Base-by-base conservation (phyloP, 2,797 vertebrate species). In the Sebastes variabilis region DNA sequence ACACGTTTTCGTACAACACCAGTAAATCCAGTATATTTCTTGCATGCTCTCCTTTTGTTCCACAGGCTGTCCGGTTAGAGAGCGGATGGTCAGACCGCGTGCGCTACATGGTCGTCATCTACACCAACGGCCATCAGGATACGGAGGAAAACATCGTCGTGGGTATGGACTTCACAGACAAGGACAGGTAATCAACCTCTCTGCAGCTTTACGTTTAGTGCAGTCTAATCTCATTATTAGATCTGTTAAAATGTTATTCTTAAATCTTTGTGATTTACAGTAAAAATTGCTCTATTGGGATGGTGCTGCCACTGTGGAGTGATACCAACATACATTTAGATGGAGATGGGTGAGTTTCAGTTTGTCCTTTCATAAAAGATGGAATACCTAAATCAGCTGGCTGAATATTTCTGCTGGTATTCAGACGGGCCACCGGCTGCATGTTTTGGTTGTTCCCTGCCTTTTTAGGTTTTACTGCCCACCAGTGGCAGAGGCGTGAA, bases 101-200 rank as follows among this genome's bases (percentile, higher is more conserved):
- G 65, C 96, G 98, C 64, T 99, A 99, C 94, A 98, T 99, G 99
- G 97, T 99, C 69, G 97, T 99, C 5, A 97, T 99, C 52, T 98
- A 98, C 93, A 98, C 97, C 93, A 97, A 78, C 0, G 98, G 98
- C 12, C 95, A 97, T 8, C 98, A 99, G 90, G 98, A 99, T 79
- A 99, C 98, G 0, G 99, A 99, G 74, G 98, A 99, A 94, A 98
- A 97, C 27, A 96, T 99, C 62, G 91, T 99, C 65, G 93, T 99
- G 86, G 99, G 99, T 11, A 97, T 99, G 91, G 99, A 99, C 91
- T 98, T 99, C 54, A 96, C 95, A 81, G 97, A 97, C 86, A 98
- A 98, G 91, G 98, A 99, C 91, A 98, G 97, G 99, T 99, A 87
- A 25, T 3, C 16, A 8, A 7, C 46, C 29, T 27, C 11, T 16